A percentile compares a stretch with the other conserved stretches of the same genome.
These are phyloP conservation scores for Incurvaria masculella DNA, from an alignment of 2,888 invertebrate genomes.

Conservation along the genomic window DNA sequence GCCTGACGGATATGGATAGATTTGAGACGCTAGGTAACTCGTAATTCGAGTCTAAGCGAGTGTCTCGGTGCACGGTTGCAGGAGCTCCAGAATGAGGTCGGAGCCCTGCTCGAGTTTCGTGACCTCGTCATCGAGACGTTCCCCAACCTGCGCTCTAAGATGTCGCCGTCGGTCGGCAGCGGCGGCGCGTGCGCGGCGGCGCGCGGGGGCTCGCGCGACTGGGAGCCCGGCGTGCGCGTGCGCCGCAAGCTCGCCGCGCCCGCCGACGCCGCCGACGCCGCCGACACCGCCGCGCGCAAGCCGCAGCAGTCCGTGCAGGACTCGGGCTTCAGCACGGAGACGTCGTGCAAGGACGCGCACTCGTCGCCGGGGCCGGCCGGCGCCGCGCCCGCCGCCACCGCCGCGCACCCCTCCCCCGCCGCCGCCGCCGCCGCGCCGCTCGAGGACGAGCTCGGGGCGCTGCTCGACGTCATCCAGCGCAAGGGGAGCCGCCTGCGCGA, in stretches of 20 bases:
- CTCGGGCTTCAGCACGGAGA: constrained; percentile 89
- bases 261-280: constrained; percentile 27
- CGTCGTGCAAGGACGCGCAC: constrained; percentile 77
- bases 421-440: constrained; percentile 56
- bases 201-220: constrained; percentile 59
- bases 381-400: constrained; percentile 50
- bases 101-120: constrained; percentile 85
- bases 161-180: constrained; percentile 62
- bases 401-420: constrained; percentile 51
- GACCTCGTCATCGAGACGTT: constrained; percentile 94
- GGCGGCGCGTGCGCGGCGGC: constrained; percentile 27
- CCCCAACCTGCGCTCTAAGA: constrained; percentile 85
- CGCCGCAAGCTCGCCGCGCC: constrained; percentile 54
- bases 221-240: constrained; percentile 80
- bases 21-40: too few species aligned
- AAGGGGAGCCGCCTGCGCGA: constrained; percentile 69
- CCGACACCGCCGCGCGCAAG: constrained; percentile 54
- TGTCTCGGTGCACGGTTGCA: constrained; percentile 21
- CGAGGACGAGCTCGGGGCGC: constrained; percentile 80
- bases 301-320: constrained; percentile 69
- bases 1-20: too few species aligned
- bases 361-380: constrained; percentile 59
- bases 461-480: constrained; percentile 82
- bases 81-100: constrained; percentile 93
- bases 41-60: too few species aligned